Evolutionary conservation across 2,113 vertebrate genomes (phyloP), one percentile per base, ranked within the genome.

Genomic region (Hemicordylus capensis): DNA sequence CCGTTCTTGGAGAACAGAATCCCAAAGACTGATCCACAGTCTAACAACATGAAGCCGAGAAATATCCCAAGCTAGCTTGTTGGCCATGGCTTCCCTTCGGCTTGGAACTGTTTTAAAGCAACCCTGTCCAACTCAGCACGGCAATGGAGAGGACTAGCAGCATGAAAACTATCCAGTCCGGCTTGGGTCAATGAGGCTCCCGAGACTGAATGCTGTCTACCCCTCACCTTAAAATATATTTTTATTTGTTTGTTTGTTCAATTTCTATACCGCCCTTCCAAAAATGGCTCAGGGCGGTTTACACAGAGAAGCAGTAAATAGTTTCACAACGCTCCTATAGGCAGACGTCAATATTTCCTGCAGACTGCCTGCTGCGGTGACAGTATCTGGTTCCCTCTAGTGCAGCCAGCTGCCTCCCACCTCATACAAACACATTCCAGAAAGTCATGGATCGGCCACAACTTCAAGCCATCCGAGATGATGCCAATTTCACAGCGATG

Each of bases 401-500:
- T 11, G 20, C 66, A 72, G 48, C 19, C 37, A 22, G 72, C 20
- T 85, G 1, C 83, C 22, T 59, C 48, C 58, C 31, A 7, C 2
- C 67, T 42, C 67, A 88, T 59, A 79, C 85, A 90, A 85, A 91
- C 91, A 81, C 85, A 92, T 12, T 10, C 92, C 91, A 93, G 85
- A 63, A 87, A 86, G 87, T 87, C 69, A 48, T 48, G 89, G 89
- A 89, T 84, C 42, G 1, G 66, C 26, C 77, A 39, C 66, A 73
- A 56, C 90, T 85, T 51, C 56, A 83, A 82, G 84, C 87, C 79
- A 75, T 80, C 87, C 88, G 51, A 77, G 84, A 91, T n/a, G 42
- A 70, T 91, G 80, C 83, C 91, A 93, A 91, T 94, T 94, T 94
- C 93, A 93, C 91, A 90, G 87, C 91, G 86, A 80, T 0, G 0